Base-by-base conservation (phyloP, 2,888 invertebrate genomes). In the Lasioglossum morio region DNA sequence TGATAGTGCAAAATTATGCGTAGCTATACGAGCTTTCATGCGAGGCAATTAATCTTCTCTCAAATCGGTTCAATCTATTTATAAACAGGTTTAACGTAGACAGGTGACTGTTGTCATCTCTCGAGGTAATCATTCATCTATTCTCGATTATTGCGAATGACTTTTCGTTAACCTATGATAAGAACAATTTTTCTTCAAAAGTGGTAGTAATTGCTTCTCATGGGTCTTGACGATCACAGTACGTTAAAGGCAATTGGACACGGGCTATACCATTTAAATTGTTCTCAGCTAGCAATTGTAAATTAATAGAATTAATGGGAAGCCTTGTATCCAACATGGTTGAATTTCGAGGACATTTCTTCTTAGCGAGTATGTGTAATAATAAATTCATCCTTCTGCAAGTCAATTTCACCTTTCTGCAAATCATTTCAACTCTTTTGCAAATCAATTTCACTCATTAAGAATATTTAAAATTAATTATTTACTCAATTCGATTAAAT, bases 81-180 rank as follows among this genome's bases (percentile, higher is more conserved):
- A 72, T 77, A 79, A 83, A 85, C 83, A 53, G 79, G 77, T 79
- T 85, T 63, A 60, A 60, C 5, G 72, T 8, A 63, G 19, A 19
- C 60, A 83, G 69, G 72, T 23, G 5, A 63, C 27, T 23, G 19
- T 23, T 19, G 19, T 34, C 23, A 7, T 19, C 3, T 30, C 16
- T 5, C 14, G 2, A 63, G 16, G 7, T 1, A 5, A 63, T 63
- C 63, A 63, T 63, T 7, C 30, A 60, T 27, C 27, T 60, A 27
- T 27, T 30, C 16, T 14, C 27, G 1, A 30, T 60, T 30, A 27
- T 27, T 14, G 27, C 60, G 27, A 30, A 63, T 16, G 60, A 30
- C 27, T 27, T 14, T 30, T 30, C 30, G 16, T 63, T 63, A 16
- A 8, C 16, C 7, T 63, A 16, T 16, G 14, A 27, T 60, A 27